Evolutionary conservation across 2,888 invertebrate genomes (phyloP).

Genomic region (Selenia dentaria): DNA sequence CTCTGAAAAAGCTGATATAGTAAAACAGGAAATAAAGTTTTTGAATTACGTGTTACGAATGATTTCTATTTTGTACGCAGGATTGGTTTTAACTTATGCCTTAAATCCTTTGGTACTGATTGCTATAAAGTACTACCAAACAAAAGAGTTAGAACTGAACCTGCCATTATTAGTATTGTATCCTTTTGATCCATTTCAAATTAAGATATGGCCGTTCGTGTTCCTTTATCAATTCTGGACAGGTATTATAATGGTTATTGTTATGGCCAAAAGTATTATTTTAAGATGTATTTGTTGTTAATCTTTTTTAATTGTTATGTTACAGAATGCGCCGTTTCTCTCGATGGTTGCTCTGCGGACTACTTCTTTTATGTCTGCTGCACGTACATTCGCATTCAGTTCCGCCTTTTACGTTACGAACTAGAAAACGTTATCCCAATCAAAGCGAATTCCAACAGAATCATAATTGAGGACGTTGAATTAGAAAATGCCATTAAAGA

Average conservation of each 20-base stretch:
- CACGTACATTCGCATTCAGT: slow-evolving; percentile 56
- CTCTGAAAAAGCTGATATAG: slow-evolving; percentile 37
- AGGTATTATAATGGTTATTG: slow-evolving; percentile 50
- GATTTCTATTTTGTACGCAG: slow-evolving; percentile 42
- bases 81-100: slow-evolving; percentile 42
- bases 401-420: slow-evolving; percentile 47
- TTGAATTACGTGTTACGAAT: slow-evolving; percentile 46
- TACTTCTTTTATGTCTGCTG: slow-evolving; percentile 55
- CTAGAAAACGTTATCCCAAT: slow-evolving; percentile 43
- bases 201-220: slow-evolving; percentile 55
- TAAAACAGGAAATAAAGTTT: slow-evolving; percentile 43
- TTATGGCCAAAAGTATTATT: too few species aligned
- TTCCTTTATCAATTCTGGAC: slow-evolving; percentile 60
- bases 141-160: slow-evolving; percentile 43
- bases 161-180: slow-evolving; percentile 58
- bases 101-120: slow-evolving; percentile 48
- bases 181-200: slow-evolving; percentile 57
- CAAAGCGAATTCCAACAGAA: slow-evolving; percentile 2
- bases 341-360: slow-evolving; percentile 44
- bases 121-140: slow-evolving; percentile 45
- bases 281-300: too few species aligned
- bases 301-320: too few species aligned
- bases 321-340: slow-evolving; percentile 45
- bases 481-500: slow-evolving; percentile 40
- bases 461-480: slow-evolving; percentile 24